phyloP scores from a whole-genome alignment of 2,113 vertebrate genomes.

The Brachionichthys hirsutus region DNA sequence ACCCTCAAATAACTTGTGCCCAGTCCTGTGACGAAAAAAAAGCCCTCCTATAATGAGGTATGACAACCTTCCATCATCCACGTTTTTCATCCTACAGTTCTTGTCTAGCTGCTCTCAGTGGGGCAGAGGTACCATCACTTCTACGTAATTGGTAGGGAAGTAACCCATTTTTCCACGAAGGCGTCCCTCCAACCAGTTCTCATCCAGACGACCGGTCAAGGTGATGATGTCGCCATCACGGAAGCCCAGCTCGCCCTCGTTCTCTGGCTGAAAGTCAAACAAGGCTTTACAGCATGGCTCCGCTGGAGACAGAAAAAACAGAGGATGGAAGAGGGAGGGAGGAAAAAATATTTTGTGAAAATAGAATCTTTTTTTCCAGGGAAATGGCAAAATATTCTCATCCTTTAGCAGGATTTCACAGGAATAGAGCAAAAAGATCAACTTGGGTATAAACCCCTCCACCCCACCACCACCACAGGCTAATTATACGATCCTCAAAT shows the following conservation, averaged over 20 bases:
- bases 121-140: slow-evolving; percentile 89
- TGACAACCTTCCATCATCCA: slow-evolving; percentile 3
- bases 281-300: slow-evolving; percentile 93
- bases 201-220: slow-evolving; percentile 90
- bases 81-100: neutral
- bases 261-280: slow-evolving; percentile 96
- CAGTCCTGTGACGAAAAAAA: slow-evolving; percentile 13
- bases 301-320: slow-evolving; percentile 66
- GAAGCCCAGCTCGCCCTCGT: slow-evolving; percentile 92
- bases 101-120: slow-evolving; percentile 67
- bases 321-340: slow-evolving; percentile 7
- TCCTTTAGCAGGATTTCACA: neutral
- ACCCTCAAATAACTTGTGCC: slow-evolving; percentile 20
- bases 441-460: too few relatives aligned
- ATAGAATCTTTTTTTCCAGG: too few relatives aligned
- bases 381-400: neutral
- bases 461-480: too few relatives aligned
- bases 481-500: too few relatives aligned
- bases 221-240: slow-evolving; percentile 92
- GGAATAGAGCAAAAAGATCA: too few relatives aligned
- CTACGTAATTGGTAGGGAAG: slow-evolving; percentile 96
- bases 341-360: neutral
- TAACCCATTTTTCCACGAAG: slow-evolving; percentile 86
- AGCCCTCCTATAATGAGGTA: slow-evolving; percentile 14
- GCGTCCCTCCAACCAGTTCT: slow-evolving; percentile 96